phyloP scores from a whole-genome alignment of 2,888 invertebrate species.

The Synanthedon andrenaeformis region DNA sequence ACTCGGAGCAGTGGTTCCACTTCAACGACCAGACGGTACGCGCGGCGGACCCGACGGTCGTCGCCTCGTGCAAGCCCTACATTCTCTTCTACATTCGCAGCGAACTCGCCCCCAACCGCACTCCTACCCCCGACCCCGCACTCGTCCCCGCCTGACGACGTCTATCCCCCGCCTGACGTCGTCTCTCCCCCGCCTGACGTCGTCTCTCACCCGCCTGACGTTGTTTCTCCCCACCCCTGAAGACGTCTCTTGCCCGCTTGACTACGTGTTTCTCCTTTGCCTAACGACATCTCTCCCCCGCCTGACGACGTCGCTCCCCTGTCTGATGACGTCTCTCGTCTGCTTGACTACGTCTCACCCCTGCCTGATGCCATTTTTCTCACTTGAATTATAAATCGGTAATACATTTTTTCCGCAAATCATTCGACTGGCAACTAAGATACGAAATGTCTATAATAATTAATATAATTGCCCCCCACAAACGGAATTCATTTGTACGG shows the following conservation, averaged over 20 bases:
- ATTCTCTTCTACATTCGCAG: conserved; percentile 85
- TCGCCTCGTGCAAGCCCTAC: conserved; percentile 85
- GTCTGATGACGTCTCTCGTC: not conserved
- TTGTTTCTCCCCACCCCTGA: not conserved
- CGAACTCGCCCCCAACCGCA: conserved; percentile 58
- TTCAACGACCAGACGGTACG: conserved; percentile 89
- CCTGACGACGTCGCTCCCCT: conserved; percentile 20
- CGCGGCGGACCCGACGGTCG: conserved; percentile 73
- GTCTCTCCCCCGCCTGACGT: not conserved
- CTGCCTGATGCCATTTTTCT: not conserved
- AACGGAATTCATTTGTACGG: too few relatives aligned
- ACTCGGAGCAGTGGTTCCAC: conserved; percentile 85
- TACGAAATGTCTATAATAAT: too few relatives aligned
- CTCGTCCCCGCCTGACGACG: conserved; percentile 4
- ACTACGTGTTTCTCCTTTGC: too few relatives aligned
- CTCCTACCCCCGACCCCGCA: conserved; percentile 18
- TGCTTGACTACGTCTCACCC: too few relatives aligned
- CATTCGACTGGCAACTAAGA: too few relatives aligned
- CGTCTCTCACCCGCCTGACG: not conserved
- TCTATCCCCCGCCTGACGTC: conserved; percentile 18
- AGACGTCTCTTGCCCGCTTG: not conserved
- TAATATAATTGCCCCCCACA: too few relatives aligned
- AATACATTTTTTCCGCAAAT: too few relatives aligned
- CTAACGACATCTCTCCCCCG: too few relatives aligned
- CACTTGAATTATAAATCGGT: too few relatives aligned